These are phyloP conservation scores for Mallotus villosus DNA, from an alignment of 2,797 vertebrate species.

Conservation along the genomic window DNA sequence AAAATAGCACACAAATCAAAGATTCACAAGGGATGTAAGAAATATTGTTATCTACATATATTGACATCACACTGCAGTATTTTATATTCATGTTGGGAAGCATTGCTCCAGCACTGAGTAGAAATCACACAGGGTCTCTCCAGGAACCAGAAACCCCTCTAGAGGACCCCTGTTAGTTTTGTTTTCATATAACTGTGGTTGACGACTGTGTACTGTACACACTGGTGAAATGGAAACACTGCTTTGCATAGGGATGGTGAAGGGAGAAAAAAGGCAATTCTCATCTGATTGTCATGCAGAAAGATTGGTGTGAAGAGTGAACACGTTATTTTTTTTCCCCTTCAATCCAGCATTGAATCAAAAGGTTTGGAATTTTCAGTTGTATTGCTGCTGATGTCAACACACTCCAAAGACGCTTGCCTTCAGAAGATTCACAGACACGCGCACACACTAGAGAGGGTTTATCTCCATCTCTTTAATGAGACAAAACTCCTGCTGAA, in stretches of 20 bases:
- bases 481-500: constrained; percentile 18
- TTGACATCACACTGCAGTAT: too few relatives aligned
- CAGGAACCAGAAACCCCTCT: background rate
- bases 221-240: background rate
- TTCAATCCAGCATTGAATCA: too few relatives aligned
- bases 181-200: background rate
- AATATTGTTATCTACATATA: too few relatives aligned
- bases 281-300: background rate
- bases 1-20: too few relatives aligned
- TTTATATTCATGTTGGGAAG: too few relatives aligned
- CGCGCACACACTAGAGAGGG: background rate
- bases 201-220: background rate
- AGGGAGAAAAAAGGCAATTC: background rate
- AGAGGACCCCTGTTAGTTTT: too few relatives aligned
- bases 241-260: background rate
- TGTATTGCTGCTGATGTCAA: background rate
- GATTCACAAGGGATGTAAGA: too few relatives aligned
- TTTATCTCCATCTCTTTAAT: constrained; percentile 15
- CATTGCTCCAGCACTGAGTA: too few relatives aligned
- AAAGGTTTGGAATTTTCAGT: background rate
- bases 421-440: background rate
- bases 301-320: background rate
- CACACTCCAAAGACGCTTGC: background rate
- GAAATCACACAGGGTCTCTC: too few relatives aligned
- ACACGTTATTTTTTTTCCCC: background rate